phyloP scores from a whole-genome alignment of 2,113 vertebrate species.

The Collichthys lucidus region DNA sequence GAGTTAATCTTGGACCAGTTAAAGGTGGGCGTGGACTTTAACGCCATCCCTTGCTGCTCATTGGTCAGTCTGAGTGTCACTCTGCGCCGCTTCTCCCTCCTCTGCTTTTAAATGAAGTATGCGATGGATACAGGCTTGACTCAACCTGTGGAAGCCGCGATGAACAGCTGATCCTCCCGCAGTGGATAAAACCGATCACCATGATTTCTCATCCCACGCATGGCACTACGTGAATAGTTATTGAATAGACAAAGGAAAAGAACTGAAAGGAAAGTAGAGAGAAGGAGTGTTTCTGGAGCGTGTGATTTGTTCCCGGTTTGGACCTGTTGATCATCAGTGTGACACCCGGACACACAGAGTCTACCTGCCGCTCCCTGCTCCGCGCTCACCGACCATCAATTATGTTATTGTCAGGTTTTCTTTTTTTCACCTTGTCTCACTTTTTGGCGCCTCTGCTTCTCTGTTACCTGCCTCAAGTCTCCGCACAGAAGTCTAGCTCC shows the following conservation, averaged over 20 bases:
- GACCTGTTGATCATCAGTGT: conserved; percentile 57
- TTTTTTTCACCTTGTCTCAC: conserved; percentile 68
- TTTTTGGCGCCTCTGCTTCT: conserved; percentile 73
- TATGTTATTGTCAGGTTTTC: conserved; percentile 82
- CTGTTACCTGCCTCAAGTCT: conserved; percentile 79
- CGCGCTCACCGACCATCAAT: conserved; percentile 53
- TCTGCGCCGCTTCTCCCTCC: conserved; percentile 63
- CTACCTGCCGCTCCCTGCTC: conserved; percentile 48
- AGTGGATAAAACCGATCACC: conserved; percentile 67
- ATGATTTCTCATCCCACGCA: conserved; percentile 48
- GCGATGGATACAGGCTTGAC: conserved; percentile 81
- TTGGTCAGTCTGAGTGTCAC: conserved; percentile 71
- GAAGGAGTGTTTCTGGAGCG: conserved; percentile 34
- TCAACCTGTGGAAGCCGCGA: conserved; percentile 83
- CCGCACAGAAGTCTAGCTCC: conserved; percentile 87
- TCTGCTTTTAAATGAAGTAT: conserved; percentile 88
- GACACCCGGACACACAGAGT: conserved; percentile 24
- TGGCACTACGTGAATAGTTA: conserved; percentile 70
- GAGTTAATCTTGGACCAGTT: conserved; percentile 6
- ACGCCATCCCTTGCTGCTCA: conserved; percentile 14
- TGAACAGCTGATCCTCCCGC: conserved; percentile 68
- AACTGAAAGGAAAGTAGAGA: conserved; percentile 31
- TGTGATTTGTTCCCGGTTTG: conserved; percentile 14
- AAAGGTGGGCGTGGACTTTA: conserved; percentile 47
- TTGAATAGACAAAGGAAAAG: conserved; percentile 43